These are phyloP conservation scores for Platyscapa corneri DNA, from an alignment of 1,140 invertebrate genomes.

Conservation along the genomic window DNA sequence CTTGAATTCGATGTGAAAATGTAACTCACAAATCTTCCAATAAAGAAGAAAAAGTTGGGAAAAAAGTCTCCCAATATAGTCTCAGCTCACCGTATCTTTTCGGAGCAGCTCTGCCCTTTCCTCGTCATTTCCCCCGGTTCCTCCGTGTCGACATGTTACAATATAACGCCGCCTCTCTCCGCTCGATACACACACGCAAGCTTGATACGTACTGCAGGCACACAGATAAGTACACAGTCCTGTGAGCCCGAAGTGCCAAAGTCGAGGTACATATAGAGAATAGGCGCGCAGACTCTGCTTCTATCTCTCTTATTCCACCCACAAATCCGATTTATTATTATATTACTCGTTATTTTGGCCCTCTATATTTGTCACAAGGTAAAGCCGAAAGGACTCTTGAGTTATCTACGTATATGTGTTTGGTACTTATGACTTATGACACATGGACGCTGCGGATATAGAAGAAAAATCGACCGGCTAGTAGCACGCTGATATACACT, in stretches of 20 bases:
- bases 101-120: slow-evolving; percentile 23
- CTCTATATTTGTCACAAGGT: no score
- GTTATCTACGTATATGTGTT: no score
- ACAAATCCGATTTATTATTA: background rate
- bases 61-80: slow-evolving; percentile 17
- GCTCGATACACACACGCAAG: background rate
- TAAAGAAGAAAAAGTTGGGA: background rate
- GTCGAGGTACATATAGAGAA: background rate
- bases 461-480: background rate
- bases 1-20: background rate
- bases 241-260: background rate
- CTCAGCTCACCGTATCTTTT: slow-evolving; percentile 19
- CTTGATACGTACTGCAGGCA: background rate
- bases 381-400: no score
- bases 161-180: slow-evolving; percentile 3
- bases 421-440: no score
- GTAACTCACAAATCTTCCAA: background rate
- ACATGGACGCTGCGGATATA: no score
- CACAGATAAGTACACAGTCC: background rate
- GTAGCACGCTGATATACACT: background rate
- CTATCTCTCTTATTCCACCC: background rate
- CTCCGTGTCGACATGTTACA: slow-evolving; percentile 22
- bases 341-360: background rate
- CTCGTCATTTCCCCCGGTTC: slow-evolving; percentile 16
- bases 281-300: background rate